Evolutionary conservation across 2,888 invertebrate genomes (phyloP), one percentile per base, ranked within the genome.

Genomic region (Agonopterix arenella): DNA sequence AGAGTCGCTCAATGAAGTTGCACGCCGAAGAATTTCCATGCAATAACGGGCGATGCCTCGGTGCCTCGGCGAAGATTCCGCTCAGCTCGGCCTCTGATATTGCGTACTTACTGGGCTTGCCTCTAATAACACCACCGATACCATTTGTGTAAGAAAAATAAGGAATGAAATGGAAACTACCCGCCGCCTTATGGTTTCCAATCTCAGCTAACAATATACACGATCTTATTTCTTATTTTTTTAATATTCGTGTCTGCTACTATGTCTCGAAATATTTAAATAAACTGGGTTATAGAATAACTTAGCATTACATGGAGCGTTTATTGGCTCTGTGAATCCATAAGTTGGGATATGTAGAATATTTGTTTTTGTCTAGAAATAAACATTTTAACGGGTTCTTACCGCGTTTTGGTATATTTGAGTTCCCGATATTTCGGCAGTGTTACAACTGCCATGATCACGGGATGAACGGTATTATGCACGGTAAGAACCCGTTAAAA

Each of bases 21-120:
- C 84, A 86, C 82, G 78, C 75, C 77, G 73, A 82, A 80, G 84
- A 80, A 85, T 88, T 84, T 86, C 85, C 85, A 86, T 89, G 88
- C 88, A 86, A 88, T 88, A 86, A 88, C 81, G 77, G 74, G 66
- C 66, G 73, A 73, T 66, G 75, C 69, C 66, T 75, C 70, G 62
- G 65, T 71, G 46, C 49, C 42, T 45, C 47, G 38, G 76, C 73
- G 69, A 66, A 67, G 74, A 40, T 40, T 40, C 40, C n/a, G 40
- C 40, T n/a, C 9, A 74, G 70, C 69, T 73, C 66, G 68, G 64
- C 68, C 74, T 74, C 72, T 79, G 84, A 86, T 89, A 89, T 89
- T 89, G 86, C 86, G 80, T 80, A 83, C 84, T 85, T 83, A 82
- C 84, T 79, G 73, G 78, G 78, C 80, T 81, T 74, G 76, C 76